Base-by-base conservation (phyloP, 2,797 vertebrate species). In the Pipistrellus pipistrellus region DNA sequence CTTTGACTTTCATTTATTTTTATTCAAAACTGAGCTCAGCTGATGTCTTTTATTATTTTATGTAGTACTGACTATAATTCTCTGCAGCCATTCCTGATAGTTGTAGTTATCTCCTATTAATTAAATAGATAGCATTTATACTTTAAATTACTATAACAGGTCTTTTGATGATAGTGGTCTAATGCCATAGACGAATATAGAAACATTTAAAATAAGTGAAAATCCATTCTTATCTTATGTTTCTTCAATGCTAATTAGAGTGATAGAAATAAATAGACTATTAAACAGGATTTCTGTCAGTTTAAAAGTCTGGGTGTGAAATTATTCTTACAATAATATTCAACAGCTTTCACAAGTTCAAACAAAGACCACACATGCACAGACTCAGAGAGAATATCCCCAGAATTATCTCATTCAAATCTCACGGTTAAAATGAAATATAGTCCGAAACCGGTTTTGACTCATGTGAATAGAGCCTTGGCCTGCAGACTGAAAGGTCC, bases 111-210 rank as follows among this genome's bases (percentile, higher is more conserved):
- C 53, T 95, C 46, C 18, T 90, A 81, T 66, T 95, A 96, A 81
- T 66, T 95, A 96, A 94, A 95, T 85, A 68, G 7, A 51, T 77
- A 90, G 6, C 75, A 96, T 95, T 97, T 97, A 25, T 73, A 96
- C 96, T 97, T 97, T 95, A 85, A 96, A 94, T 88, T 1, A 85
- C 14, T 25, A 2, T 71, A 82, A 27, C 3, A 44, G 81, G 32
- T 83, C 46, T 95, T 95, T 93, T 53, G 62, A 85, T 96, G 53
- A 57, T 81, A 95, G 10, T 88, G 0, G 41, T 93, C 89, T 92
- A 95, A 82, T 85, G 57, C 27, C 30, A 77, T 89, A 90, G 87
- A 96, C 95, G 6, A 97, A 68, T 21, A 73, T 6, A 69, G 6
- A 86, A 85, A 44, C n/a, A 72, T 57, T 96, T 85, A 48, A 95